phyloP scores from a whole-genome alignment of 2,113 vertebrate genomes.

The Sylvietta virens region DNA sequence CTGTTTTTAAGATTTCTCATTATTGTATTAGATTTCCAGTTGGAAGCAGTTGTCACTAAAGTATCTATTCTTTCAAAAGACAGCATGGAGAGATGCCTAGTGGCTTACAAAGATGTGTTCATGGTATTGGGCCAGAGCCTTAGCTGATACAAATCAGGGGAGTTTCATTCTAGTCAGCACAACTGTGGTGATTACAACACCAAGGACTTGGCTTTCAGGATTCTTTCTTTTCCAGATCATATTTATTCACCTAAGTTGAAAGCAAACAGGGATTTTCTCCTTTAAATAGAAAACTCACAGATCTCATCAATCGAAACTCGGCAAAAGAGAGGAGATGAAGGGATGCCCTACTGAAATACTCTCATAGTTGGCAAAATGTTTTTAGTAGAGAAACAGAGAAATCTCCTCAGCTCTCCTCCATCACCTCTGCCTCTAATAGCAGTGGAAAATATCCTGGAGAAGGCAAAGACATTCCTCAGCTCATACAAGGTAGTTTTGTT shows the following conservation, averaged over 20 bases:
- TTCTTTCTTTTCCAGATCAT: neutral
- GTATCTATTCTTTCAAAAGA: neutral
- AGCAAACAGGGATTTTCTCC: neutral
- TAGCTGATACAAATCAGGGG: neutral
- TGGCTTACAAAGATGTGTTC: neutral
- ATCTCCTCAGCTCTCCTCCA: neutral
- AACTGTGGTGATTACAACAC: neutral
- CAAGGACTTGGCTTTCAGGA: neutral
- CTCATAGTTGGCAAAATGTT: neutral
- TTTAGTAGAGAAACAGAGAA: neutral
- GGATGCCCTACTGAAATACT: neutral
- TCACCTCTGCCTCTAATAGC: neutral
- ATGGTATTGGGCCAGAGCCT: neutral
- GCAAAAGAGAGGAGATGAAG: neutral
- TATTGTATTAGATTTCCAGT: neutral
- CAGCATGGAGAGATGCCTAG: neutral
- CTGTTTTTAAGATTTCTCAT: neutral
- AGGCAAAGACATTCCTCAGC: slow-evolving; percentile 6
- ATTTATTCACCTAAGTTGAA: slow-evolving; percentile 25
- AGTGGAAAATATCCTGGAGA: slow-evolving; percentile 29
- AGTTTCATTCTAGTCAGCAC: neutral
- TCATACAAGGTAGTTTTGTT: slow-evolving; percentile 19
- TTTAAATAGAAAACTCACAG: slow-evolving; percentile 28
- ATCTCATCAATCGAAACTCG: neutral
- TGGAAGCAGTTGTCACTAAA: neutral